phyloP scores from a whole-genome alignment of 64 coral and sea anemone species.

The Actinia tenebrosa region DNA sequence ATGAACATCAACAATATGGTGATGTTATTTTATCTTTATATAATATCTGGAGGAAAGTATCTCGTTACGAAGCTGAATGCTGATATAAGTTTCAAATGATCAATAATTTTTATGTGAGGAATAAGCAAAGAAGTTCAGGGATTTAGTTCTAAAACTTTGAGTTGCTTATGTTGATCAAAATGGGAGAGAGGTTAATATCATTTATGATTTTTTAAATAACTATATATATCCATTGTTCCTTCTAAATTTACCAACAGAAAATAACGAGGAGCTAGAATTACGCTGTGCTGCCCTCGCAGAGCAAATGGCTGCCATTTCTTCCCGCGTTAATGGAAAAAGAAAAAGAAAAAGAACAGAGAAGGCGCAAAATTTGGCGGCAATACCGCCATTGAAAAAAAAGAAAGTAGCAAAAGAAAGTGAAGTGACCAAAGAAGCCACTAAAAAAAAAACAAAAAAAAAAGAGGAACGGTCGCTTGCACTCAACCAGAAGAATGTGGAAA shows the following conservation, averaged over 20 bases:
- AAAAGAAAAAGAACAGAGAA: no score
- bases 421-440: no score
- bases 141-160: neutral
- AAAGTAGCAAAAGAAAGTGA: no score
- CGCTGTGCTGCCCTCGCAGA: neutral
- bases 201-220: neutral
- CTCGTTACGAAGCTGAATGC: neutral
- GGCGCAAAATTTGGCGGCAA: neutral
- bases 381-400: no score
- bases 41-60: neutral
- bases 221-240: neutral
- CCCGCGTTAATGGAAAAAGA: no score
- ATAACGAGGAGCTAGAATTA: neutral
- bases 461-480: no score
- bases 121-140: neutral
- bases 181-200: neutral
- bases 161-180: neutral
- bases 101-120: neutral
- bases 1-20: neutral
- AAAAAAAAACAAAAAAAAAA: no score
- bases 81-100: no score
- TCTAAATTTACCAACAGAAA: neutral
- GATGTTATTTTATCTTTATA: neutral
- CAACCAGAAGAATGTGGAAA: no score
- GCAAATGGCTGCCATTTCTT: neutral